Conservation (phyloP, 2,797 vertebrate species). For the Girardinus metallicus region DNA sequence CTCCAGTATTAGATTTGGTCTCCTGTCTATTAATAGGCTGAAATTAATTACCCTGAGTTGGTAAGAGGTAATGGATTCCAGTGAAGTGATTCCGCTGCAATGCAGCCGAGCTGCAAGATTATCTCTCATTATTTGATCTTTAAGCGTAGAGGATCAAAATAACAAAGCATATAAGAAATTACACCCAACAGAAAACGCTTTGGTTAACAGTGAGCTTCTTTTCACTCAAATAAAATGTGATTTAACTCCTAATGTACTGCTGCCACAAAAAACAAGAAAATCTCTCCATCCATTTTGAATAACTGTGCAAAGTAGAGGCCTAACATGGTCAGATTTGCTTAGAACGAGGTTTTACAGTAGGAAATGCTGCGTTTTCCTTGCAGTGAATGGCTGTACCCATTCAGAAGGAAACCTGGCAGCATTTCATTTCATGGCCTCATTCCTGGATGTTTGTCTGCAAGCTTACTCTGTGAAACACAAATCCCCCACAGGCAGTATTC, state of each 20-base stretch:
- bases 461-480: not conserved
- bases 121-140: slow-evolving; percentile 48
- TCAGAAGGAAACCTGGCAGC: not conserved
- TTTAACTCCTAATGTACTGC: slow-evolving; percentile 14
- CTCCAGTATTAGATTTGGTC: slow-evolving; percentile 4
- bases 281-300: not conserved
- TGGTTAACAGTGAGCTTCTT: slow-evolving; percentile 15
- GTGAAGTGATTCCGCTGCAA: slow-evolving; percentile 24
- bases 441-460: not conserved
- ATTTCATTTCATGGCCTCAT: not conserved
- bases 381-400: not conserved
- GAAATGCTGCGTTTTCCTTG: not conserved
- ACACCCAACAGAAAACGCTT: slow-evolving; percentile 17
- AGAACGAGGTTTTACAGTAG: not conserved
- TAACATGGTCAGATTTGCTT: not conserved
- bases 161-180: slow-evolving; percentile 14
- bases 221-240: slow-evolving; percentile 6
- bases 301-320: not conserved
- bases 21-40: slow-evolving; percentile 31
- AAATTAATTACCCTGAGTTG: slow-evolving; percentile 46
- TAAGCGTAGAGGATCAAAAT: slow-evolving; percentile 36
- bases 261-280: not conserved
- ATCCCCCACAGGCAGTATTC: not conserved
- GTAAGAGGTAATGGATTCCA: slow-evolving; percentile 47
- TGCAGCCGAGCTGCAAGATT: slow-evolving; percentile 30